These are phyloP conservation scores for Sclerodermus sp. DNA, from an alignment of 2,888 invertebrate species.

Conservation along the genomic window DNA sequence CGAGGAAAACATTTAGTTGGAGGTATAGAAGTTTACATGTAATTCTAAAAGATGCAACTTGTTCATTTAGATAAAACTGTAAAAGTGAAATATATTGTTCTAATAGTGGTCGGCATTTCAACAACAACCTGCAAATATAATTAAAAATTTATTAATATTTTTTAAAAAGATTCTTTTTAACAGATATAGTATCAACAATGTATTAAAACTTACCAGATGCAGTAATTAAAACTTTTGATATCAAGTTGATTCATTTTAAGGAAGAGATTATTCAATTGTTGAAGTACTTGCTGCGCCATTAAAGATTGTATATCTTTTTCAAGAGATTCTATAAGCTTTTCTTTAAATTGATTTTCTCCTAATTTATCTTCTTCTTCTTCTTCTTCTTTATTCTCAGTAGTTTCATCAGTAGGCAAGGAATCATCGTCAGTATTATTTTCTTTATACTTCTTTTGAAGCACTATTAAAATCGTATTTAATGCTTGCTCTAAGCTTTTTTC, in stretches of 20 bases:
- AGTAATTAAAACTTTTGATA: constrained; percentile 32
- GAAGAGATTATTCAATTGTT: constrained; percentile 37
- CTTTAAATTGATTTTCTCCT: constrained; percentile 71
- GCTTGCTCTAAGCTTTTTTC: constrained; percentile 55
- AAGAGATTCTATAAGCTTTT: constrained; percentile 67
- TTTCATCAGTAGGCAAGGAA: constrained; percentile 21
- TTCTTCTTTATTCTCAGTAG: constrained; percentile 17
- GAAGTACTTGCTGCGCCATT: constrained; percentile 59
- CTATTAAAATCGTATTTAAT: constrained; percentile 61
- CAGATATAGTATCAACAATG: not conserved
- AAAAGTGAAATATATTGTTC: constrained; percentile 75
- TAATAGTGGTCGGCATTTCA: constrained; percentile 68
- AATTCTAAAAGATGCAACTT: constrained; percentile 76
- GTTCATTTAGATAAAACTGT: constrained; percentile 79
- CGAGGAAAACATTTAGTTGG: constrained; percentile 81
- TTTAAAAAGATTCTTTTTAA: not conserved
- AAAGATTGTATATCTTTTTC: constrained; percentile 65
- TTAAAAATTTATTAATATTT: not conserved
- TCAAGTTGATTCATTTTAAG: constrained; percentile 58
- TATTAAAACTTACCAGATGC: constrained; percentile 19
- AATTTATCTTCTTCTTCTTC: constrained; percentile 50
- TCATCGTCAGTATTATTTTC: constrained; percentile 46
- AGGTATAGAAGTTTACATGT: constrained; percentile 83
- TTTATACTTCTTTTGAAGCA: constrained; percentile 66
- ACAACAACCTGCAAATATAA: constrained; percentile 15